Base-by-base conservation (phyloP, 2,888 invertebrate species). In the Xanthorhoe spadicearia region DNA sequence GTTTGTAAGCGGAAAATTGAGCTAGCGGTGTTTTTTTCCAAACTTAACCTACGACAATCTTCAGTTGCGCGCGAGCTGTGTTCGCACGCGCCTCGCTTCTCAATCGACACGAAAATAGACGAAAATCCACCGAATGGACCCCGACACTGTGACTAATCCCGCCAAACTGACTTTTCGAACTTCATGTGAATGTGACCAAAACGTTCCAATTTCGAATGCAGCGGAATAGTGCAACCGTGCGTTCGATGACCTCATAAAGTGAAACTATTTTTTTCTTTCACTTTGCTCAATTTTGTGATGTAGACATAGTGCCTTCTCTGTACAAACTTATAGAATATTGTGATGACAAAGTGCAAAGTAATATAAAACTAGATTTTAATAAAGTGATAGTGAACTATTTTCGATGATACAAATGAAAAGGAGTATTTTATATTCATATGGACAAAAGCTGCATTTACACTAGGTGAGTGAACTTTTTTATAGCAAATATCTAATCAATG, bases 1-100 rank as follows among this genome's bases (percentile, higher is more conserved):
- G 83, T 69, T 76, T 77, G 79, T 79, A 81, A 81, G 85, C 86
- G 90, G 89, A 89, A 91, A 90, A 92, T 90, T 89, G 85, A 87
- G 80, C 85, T 90, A 88, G 88, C 90, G 88, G 86, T 84, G 83
- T 87, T 88, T 88, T 88, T 88, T 89, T 85, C 83, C 84, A 88
- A 90, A 92, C 87, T 89, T 90, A 90, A 92, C 90, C 90, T 90
- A 91, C 86, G 90, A 87, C 88, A 90, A 90, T 87, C 85, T 85
- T 89, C 90, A 92, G 91, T 92, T 89, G 92, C 90, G 92, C 92
- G 90, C 91, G 89, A 87, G 90, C 89, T 82, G 86, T 81, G 82
- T 78, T 73, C 84, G 89, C 85, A 87, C 85, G 88, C 90, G 89
- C 85, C 82, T 83, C 86, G 85, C 84, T 81, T 76, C 74, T 70